Conservation (phyloP, 2,113 vertebrate genomes). For the Vicugna pacos region DNA sequence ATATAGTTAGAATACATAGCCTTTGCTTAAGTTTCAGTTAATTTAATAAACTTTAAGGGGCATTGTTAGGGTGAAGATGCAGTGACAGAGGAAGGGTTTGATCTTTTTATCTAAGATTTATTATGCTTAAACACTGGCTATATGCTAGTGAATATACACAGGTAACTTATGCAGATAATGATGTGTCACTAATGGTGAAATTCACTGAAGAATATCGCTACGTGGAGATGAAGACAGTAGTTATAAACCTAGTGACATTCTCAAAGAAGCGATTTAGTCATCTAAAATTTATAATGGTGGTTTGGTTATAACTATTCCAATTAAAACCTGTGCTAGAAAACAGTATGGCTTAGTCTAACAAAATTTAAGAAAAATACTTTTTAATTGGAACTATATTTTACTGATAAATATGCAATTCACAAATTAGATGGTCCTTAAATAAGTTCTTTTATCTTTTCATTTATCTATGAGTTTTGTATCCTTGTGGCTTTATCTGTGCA, state of each 20-base stretch:
- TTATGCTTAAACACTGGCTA: not conserved
- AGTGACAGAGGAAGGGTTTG: not conserved
- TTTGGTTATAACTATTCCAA: not conserved
- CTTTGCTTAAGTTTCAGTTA: constrained; percentile 50
- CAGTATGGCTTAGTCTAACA: not conserved
- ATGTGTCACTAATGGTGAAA: not conserved
- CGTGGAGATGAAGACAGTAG: not conserved
- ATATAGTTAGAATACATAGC: not conserved
- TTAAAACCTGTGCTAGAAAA: not conserved
- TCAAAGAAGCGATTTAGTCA: not conserved
- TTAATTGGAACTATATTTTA: not conserved
- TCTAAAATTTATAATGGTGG: not conserved
- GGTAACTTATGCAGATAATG: not conserved
- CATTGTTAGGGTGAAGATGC: not conserved
- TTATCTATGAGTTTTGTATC: not conserved
- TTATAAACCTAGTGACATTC: not conserved
- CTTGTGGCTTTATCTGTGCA: not conserved
- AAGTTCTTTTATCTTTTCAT: not conserved
- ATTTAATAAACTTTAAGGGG: constrained; percentile 44
- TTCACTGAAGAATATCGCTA: not conserved
- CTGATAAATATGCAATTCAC: not conserved
- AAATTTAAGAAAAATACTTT: not conserved
- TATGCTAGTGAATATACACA: not conserved
- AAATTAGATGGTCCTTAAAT: not conserved
- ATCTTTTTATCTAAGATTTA: not conserved